Conservation (phyloP, 2,797 vertebrate species). For the Salarias fasciatus region DNA sequence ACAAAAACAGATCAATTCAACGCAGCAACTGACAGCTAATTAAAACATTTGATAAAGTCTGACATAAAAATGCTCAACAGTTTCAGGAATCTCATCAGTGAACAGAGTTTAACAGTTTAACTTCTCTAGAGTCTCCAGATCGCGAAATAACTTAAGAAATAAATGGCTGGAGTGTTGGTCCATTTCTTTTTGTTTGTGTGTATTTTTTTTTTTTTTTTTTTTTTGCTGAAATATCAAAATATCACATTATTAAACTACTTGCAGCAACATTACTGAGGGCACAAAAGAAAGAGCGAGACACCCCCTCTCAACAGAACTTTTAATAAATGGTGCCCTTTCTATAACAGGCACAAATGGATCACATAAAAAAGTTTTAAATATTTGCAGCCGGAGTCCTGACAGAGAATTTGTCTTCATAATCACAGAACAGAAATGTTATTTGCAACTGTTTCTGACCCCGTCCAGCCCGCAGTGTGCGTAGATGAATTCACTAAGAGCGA, state of each 20-base stretch:
- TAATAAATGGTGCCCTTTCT: slow-evolving; percentile 31
- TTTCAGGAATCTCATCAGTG: too few species aligned
- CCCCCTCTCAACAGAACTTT: slow-evolving; percentile 24
- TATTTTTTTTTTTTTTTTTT: slow-evolving; percentile 3
- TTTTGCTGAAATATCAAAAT: slow-evolving; percentile 22
- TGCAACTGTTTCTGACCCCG: slow-evolving; percentile 11
- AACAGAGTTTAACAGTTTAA: too few species aligned
- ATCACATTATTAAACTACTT: slow-evolving; percentile 11
- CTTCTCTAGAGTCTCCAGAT: too few species aligned
- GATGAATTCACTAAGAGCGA: slow-evolving; percentile 28
- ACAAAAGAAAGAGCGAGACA: slow-evolving; percentile 12
- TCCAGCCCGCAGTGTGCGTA: neutral
- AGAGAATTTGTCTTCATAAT: slow-evolving; percentile 45
- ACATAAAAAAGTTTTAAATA: slow-evolving; percentile 41
- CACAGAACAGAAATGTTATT: slow-evolving; percentile 34
- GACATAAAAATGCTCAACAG: too few species aligned
- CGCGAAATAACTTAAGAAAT: too few species aligned
- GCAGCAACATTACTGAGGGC: slow-evolving; percentile 14
- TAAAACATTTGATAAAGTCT: too few species aligned
- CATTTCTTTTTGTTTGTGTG: neutral
- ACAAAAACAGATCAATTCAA: too few species aligned
- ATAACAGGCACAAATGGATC: slow-evolving; percentile 39
- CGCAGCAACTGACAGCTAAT: too few species aligned
- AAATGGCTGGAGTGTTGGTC: too few species aligned
- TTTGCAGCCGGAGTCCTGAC: slow-evolving; percentile 18